Percentiles rank a stretch among this genome's conserved stretches.
Conservation (phyloP, 2,888 invertebrate species). For the Plebejus anna region DNA sequence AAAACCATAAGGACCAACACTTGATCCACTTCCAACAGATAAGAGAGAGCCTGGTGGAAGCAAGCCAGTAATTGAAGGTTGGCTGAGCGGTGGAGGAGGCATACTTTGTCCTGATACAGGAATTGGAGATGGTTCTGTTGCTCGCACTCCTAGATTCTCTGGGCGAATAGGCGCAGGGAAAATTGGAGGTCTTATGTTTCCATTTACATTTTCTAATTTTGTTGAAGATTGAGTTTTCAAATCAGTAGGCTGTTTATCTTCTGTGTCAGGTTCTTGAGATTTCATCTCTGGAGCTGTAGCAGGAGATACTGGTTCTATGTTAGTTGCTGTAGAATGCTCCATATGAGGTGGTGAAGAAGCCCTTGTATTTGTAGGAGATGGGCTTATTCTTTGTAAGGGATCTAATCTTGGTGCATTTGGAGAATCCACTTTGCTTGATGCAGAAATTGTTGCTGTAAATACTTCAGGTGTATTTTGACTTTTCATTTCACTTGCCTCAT, state of each 20-base stretch:
- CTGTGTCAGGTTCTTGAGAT: slow-evolving; percentile 58
- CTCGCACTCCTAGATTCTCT: slow-evolving; percentile 65
- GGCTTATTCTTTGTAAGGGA: slow-evolving; percentile 67
- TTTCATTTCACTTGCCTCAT: slow-evolving; percentile 70
- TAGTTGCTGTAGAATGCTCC: slow-evolving; percentile 65
- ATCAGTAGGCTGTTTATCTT: slow-evolving; percentile 72
- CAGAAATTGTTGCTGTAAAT: slow-evolving; percentile 72
- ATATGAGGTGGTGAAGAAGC: slow-evolving; percentile 67
- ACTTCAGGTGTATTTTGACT: slow-evolving; percentile 72
- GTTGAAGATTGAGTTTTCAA: slow-evolving; percentile 64
- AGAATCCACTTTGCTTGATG: slow-evolving; percentile 66
- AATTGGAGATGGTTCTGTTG: slow-evolving; percentile 56
- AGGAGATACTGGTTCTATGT: slow-evolving; percentile 70
- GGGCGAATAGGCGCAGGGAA: slow-evolving; percentile 64
- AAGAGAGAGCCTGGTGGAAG: slow-evolving; percentile 81
- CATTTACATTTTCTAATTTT: slow-evolving; percentile 57
- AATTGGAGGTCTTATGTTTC: slow-evolving; percentile 55
- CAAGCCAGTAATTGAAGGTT: slow-evolving; percentile 77
- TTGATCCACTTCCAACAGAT: slow-evolving; percentile 79
- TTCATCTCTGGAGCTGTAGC: slow-evolving; percentile 69
- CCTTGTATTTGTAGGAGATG: slow-evolving; percentile 65
- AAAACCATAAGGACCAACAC: slow-evolving; percentile 82
- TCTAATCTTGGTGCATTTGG: slow-evolving; percentile 67
- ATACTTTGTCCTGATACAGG: slow-evolving; percentile 64
- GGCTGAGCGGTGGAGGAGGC: slow-evolving; percentile 72